phyloP scores from a whole-genome alignment of 2,113 vertebrate species.

The Lophotis ruficrista region DNA sequence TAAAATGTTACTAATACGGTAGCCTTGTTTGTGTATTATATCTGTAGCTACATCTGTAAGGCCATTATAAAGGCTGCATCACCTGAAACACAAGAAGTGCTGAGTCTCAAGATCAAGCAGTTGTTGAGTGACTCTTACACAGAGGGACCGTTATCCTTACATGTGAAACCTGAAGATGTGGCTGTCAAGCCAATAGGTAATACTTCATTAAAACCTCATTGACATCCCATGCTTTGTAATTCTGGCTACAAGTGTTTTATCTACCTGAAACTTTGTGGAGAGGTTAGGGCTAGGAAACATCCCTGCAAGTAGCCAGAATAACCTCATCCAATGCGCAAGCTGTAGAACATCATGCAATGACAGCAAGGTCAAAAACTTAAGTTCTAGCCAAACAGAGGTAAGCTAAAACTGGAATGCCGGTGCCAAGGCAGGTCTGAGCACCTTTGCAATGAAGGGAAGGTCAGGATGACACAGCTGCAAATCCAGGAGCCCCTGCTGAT shows the following conservation, averaged over 20 bases:
- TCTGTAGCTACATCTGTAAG: slow-evolving; percentile 61
- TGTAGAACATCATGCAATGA: not conserved
- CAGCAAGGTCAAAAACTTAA: not conserved
- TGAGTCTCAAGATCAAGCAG: slow-evolving; percentile 33
- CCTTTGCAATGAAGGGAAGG: not conserved
- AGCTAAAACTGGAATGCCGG: not conserved
- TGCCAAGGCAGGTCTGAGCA: not conserved
- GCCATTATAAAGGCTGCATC: slow-evolving; percentile 64
- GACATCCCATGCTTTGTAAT: not conserved
- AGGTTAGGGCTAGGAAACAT: not conserved
- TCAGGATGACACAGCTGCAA: not conserved
- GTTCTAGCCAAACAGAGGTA: not conserved
- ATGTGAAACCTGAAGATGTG: slow-evolving; percentile 25
- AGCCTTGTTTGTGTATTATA: not conserved
- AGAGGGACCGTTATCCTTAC: not conserved
- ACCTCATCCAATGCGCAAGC: not conserved
- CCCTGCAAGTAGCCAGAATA: not conserved
- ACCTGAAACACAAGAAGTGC: not conserved
- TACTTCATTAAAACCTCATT: not conserved
- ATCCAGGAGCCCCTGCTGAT: not conserved
- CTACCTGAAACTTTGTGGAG: not conserved
- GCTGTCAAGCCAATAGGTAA: slow-evolving; percentile 69
- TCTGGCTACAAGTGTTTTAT: not conserved
- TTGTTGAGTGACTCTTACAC: slow-evolving; percentile 4
- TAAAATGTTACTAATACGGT: not conserved